Evolutionary conservation across 2,113 vertebrate species (phyloP).

Genomic region (Acanthisitta chloris): DNA sequence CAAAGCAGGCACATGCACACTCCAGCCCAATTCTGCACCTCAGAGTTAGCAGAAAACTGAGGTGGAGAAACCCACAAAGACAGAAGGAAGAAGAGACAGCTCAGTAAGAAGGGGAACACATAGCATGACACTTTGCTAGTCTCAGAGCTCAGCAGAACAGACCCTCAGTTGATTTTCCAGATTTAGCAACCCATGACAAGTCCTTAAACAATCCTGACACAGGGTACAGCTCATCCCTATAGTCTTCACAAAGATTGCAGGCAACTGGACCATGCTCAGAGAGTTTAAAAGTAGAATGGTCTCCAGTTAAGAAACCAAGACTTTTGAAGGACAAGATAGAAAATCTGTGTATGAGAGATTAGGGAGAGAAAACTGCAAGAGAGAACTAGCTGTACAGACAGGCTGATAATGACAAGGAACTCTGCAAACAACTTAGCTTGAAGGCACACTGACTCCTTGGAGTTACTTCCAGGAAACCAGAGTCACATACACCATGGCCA

Average conservation of each 20-base stretch:
- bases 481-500: background rate
- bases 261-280: background rate
- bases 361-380: background rate
- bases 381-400: background rate
- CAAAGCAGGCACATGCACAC: background rate
- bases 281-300: background rate
- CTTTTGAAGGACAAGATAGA: background rate
- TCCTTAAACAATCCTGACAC: background rate
- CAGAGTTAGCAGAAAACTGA: background rate
- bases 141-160: background rate
- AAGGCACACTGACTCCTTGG: background rate
- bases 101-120: background rate
- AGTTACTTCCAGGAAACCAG: background rate
- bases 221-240: background rate
- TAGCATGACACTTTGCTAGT: fast-evolving
- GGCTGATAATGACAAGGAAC: background rate
- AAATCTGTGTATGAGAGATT: background rate
- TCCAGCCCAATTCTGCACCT: background rate
- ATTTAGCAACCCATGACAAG: background rate
- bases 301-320: background rate
- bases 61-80: background rate
- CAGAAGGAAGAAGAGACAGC: background rate
- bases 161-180: background rate
- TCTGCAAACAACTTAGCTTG: background rate
- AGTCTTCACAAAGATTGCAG: background rate